Base-by-base conservation (phyloP, 37 sponge, comb jelly and placozoan genomes). In the Halichondria panicea region DNA sequence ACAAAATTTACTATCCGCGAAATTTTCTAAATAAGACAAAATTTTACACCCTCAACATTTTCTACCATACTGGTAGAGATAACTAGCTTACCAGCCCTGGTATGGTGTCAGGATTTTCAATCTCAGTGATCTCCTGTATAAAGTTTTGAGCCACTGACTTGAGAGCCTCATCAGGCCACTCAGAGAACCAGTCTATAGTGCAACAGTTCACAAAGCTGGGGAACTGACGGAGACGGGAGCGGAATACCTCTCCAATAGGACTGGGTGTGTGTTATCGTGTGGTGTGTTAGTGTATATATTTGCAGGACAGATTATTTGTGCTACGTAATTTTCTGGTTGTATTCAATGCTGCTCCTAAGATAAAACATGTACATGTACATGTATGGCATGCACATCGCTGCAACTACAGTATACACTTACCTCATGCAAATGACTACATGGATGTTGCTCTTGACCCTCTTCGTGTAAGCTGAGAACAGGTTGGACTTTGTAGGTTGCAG, bases 151-250 rank as follows among this genome's bases (percentile, higher is more conserved):
- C 99, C n/a, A 98, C 99, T 34, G 93, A 92, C 60, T 75, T 38
- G 34, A 98, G 90, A 41, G 98, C 98, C 50, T 94, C 98, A 35
- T 94, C 91, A 1, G 98, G 98, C 98, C 98, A 97, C 79, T 92
- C 95, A 44, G 90, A 89, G 88, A 97, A 97, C 98, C 98, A 97
- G 68, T 97, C 98, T 9, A 97, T 97, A 33, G 98, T 97, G 42
- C 98, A 97, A 83, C 98, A 97, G 66, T 84, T 97, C 74, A 97
- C 90, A 28, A 97, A 81, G 63, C 91, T 84, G 7, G 98, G 98
- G 70, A 97, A 97, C 86, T 89, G 87, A 6, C 98, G 66, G 40
- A 97, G 86, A 18, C 98, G 67, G n/a, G 90, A 87, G 41, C 98
- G 79, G 81, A 97, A 97, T 11, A 92, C 86, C 75, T 97, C 98